These are phyloP conservation scores for Melanotaenia pygmaea DNA, from an alignment of 2,797 vertebrate genomes.

Conservation along the genomic window DNA sequence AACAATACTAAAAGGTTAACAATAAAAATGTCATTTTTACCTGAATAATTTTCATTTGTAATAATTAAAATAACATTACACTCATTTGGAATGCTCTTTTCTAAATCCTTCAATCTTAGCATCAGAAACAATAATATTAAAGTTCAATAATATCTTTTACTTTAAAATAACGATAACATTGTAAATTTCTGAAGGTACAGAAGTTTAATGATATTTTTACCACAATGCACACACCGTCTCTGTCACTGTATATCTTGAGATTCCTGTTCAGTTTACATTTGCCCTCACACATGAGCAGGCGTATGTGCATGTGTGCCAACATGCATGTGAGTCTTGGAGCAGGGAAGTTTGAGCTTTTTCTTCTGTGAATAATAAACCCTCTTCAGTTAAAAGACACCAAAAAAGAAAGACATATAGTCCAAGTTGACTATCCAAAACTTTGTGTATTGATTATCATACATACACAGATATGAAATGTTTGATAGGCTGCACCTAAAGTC, in stretches of 20 bases:
- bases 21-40: no score
- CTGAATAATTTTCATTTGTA: no score
- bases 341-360: background rate
- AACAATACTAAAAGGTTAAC: no score
- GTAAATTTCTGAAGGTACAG: no score
- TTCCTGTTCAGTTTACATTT: background rate
- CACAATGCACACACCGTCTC: background rate
- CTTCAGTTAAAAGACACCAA: background rate
- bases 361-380: background rate
- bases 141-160: no score
- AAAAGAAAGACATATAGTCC: background rate
- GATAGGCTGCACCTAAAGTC: background rate
- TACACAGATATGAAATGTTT: background rate
- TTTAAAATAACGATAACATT: no score
- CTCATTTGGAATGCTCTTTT: no score
- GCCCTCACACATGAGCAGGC: background rate
- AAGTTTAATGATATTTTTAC: background rate
- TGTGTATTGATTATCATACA: background rate
- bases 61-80: no score
- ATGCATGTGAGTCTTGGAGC: background rate
- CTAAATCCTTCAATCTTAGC: no score
- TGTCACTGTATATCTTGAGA: background rate
- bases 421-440: background rate
- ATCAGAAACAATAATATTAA: no score
- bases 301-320: background rate